Percentiles rank a stretch among this genome's conserved stretches.
phyloP scores from a whole-genome alignment of 2,797 vertebrate genomes.

The Gallinago solitaria region DNA sequence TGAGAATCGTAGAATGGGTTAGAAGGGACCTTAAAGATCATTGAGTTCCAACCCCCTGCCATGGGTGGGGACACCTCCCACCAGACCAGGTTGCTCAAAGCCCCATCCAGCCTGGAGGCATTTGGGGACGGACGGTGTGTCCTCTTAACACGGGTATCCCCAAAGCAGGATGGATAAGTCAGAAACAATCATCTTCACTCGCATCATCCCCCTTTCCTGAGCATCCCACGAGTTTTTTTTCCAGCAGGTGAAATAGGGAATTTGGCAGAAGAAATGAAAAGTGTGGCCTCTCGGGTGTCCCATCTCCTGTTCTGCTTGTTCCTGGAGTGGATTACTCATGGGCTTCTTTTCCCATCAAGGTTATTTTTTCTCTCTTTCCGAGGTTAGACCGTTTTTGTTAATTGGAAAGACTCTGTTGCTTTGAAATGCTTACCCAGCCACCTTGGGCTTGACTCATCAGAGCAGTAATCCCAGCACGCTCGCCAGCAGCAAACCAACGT shows the following conservation, averaged over 20 bases:
- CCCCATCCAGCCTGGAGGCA: background rate
- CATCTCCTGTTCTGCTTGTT: background rate
- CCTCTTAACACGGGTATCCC: background rate
- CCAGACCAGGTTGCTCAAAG: background rate
- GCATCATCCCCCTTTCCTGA: accelerated
- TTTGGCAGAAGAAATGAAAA: background rate
- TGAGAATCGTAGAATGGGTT: background rate
- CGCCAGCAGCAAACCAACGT: background rate
- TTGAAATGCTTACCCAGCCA: background rate
- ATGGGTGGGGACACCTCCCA: too few relatives aligned
- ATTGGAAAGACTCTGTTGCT: background rate
- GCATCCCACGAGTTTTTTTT: background rate
- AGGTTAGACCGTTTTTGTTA: background rate
- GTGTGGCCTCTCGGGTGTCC: accelerated
- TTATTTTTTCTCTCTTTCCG: background rate
- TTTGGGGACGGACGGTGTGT: background rate
- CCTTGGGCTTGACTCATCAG: background rate
- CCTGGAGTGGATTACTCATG: background rate
- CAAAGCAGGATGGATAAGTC: background rate
- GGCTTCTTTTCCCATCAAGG: background rate
- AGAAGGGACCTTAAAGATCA: too few relatives aligned
- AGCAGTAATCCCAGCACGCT: background rate
- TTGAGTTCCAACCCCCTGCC: too few relatives aligned
- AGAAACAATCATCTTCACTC: background rate
- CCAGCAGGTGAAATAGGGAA: background rate